Base-by-base conservation (phyloP, 2,797 vertebrate genomes). In the Borostomias antarcticus region DNA sequence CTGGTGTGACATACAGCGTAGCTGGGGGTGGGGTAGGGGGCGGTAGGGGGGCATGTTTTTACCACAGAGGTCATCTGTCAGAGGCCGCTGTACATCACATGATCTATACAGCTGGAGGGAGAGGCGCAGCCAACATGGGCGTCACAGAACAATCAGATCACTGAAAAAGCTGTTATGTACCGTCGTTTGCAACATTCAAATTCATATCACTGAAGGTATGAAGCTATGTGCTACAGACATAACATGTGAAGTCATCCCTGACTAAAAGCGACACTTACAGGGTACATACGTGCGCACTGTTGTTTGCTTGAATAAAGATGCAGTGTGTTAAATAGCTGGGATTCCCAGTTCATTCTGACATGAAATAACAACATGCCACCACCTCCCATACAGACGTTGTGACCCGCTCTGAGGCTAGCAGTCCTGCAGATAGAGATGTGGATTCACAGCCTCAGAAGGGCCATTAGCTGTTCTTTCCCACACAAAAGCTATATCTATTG, bases 301-400 rank as follows among this genome's bases (percentile, higher is more conserved):
- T 33, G n/a, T 4, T 33, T 3, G 54, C 9, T 17, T 21, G 54
- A 25, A 25, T 10, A 21, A 58, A 7, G 33, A 25, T 21, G 4
- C 4, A 21, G 32, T 58, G 58, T 76, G 43, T 60, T 63, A 72
- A 72, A 68, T 43, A 23, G 58, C 40, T 25, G 26, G 64, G n/a
- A n/a, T n/a, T n/a, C n/a, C n/a, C 73, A 74, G 70, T 82, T 67
- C 17, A 40, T 32, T 62, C 51, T 51, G n/a, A 64, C 70, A 60
- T 69, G 64, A 77, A 79, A 83, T 85, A 81, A 79, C 73, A 81
- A 78, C 76, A 80, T 82, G 77, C 78, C 80, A 81, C 64, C 66
- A 5, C 62, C 30, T 32, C 62, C 67, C 45, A 60, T 54, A 62
- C 70, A 70, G 59, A 64, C 37, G 15, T 40, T 11, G 37, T 15